Conservation (phyloP, 2,113 vertebrate genomes). For the Catharus bicknelli region DNA sequence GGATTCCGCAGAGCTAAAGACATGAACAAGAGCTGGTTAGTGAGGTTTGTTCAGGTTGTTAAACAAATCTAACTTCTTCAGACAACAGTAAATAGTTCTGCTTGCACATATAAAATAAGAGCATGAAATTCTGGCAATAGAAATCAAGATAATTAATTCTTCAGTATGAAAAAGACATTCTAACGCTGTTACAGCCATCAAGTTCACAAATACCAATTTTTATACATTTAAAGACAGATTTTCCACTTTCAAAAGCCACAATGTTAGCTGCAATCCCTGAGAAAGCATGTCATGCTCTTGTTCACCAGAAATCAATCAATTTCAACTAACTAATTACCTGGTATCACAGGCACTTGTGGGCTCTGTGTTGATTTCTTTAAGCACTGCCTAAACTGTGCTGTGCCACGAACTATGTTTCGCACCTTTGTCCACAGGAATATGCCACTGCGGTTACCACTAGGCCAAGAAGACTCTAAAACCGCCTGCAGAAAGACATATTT, state of each 20-base stretch:
- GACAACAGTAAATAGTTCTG: conserved; percentile 27
- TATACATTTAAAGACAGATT: neutral
- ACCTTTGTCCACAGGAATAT: conserved; percentile 96
- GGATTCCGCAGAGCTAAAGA: conserved; percentile 71
- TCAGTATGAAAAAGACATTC: neutral
- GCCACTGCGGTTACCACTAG: conserved; percentile 91
- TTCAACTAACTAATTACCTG: conserved; percentile 77
- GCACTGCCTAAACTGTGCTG: conserved; percentile 87
- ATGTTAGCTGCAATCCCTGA: neutral
- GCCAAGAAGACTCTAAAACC: conserved; percentile 94
- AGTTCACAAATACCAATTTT: neutral
- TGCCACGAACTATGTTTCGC: conserved; percentile 86
- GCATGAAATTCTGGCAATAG: neutral
- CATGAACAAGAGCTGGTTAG: conserved; percentile 68
- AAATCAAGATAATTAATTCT: neutral
- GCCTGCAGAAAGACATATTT: conserved; percentile 76
- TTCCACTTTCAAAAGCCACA: neutral
- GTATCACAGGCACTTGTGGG: conserved; percentile 51
- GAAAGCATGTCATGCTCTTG: neutral
- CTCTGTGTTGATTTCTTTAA: conserved; percentile 69
- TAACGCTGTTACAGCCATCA: neutral
- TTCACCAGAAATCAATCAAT: conserved; percentile 23
- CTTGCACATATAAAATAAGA: neutral
- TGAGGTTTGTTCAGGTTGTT: conserved; percentile 12
- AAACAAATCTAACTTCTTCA: conserved; percentile 37